Evolutionary conservation across 2,797 vertebrate genomes (phyloP), one percentile per base, ranked within the genome.

Genomic region (Somateria mollissima): DNA sequence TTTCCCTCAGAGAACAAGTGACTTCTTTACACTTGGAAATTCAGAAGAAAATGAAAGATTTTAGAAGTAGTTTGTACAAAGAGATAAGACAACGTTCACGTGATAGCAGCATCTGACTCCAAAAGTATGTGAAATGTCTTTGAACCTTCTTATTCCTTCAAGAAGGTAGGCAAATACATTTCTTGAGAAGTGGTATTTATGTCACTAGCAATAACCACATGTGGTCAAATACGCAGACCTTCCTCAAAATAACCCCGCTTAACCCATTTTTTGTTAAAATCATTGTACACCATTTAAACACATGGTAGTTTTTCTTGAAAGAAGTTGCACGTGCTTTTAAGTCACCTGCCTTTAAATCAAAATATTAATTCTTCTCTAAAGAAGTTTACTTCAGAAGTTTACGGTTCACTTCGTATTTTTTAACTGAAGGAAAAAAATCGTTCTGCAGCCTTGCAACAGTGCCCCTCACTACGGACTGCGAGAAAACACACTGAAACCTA

Each of bases 261-360:
- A 66, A 47, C 10, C 36, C 1, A 7, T 3, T 3, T 67, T 78
- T 78, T 54, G 0, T 24, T 54, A 51, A 15, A 51, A 67, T 8
- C 7, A 13, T 21, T 25, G 12, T 6, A 56, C 37, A 28, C 4
- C 5, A 4, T 2, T 54, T 13, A 64, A 56, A 32, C 43, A 2
- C 0, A 8, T 0, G 1, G 2, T 0, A 6, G 30, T 22, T 57
- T 28, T 6, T 10, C 11, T 8, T 36, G n/a, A 58, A 51, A 6
- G 32, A 41, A 39, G 2, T 8, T 22, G 51, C 13, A 21, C 5
- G 0, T 5, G 6, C 5, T 32, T 41, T n/a, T n/a, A 56, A 77
- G 20, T 11, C 32, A n/a, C n/a, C 13, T 2, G 4, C n/a, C 45
- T 28, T 20, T 9, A 91, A n/a, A 51, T 7, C 9, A 16, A 4